These are phyloP conservation scores for Drosophila albomicans DNA, from an alignment of 1,140 invertebrate species.

Conservation along the genomic window DNA sequence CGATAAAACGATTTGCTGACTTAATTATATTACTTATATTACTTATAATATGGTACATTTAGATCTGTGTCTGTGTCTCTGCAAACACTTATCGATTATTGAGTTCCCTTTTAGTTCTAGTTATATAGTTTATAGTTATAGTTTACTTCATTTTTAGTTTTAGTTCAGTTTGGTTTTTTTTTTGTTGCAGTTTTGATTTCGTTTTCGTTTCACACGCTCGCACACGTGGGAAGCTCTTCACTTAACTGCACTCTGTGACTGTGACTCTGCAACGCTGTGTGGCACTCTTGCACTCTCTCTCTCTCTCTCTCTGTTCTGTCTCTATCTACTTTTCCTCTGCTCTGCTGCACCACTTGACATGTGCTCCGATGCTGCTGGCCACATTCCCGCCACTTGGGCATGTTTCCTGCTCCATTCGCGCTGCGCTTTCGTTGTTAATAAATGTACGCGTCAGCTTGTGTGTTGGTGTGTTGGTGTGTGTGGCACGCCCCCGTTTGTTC, in stretches of 20 bases:
- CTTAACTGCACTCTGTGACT: slow-evolving; percentile 59
- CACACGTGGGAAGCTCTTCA: slow-evolving; percentile 74
- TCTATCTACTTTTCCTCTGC: not conserved
- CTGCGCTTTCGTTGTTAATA: slow-evolving; percentile 4
- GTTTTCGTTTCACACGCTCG: slow-evolving; percentile 69
- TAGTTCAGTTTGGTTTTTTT: slow-evolving; percentile 30
- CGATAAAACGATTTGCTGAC: slow-evolving; percentile 58
- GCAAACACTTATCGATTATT: slow-evolving; percentile 61
- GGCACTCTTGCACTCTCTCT: slow-evolving; percentile 13
- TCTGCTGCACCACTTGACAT: slow-evolving; percentile 11
- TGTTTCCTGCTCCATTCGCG: slow-evolving; percentile 65
- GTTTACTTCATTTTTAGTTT: slow-evolving; percentile 43
- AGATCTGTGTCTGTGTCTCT: slow-evolving; percentile 47
- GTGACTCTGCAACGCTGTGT: slow-evolving; percentile 20
- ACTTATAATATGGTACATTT: slow-evolving; percentile 6
- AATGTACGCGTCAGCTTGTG: slow-evolving; percentile 23
- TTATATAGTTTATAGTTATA: slow-evolving; percentile 36
- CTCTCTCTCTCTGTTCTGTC: not conserved
- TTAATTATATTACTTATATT: slow-evolving; percentile 15
- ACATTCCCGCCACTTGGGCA: slow-evolving; percentile 80
- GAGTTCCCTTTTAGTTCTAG: slow-evolving; percentile 37
- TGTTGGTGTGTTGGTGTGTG: slow-evolving; percentile 4
- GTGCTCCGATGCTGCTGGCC: slow-evolving; percentile 39
- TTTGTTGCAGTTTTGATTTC: slow-evolving; percentile 27
- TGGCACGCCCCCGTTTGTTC: slow-evolving; percentile 25